Evolutionary conservation across 2,113 vertebrate species (phyloP), one percentile per base, ranked within the genome.

Genomic region (Camarhynchus parvulus): DNA sequence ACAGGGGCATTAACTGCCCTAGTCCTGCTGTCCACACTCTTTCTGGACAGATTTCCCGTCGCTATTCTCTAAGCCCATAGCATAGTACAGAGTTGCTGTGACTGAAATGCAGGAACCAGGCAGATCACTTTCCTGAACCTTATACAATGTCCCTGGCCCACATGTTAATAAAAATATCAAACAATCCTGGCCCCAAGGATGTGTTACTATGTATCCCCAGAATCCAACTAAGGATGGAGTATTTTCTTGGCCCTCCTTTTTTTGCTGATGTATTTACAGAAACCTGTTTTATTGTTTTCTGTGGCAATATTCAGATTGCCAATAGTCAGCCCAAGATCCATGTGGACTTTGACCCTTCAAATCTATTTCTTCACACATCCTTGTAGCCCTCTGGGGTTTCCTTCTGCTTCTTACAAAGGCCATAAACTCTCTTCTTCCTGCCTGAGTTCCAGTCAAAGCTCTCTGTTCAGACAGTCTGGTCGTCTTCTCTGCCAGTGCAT

Each of bases 41-140:
- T 31, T 83, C 47, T 62, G 41, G 24, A 30, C 13, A 70, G 15
- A 33, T 49, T 63, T 87, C 41, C 24, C 30, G 3, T 25, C 13
- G 30, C 11, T 55, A 28, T n/a, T 79, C 8, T 15, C 11, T n/a
- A 30, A 24, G 30, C 24, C 13, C 1, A 0, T 30, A 12, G 30
- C n/a, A 20, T 2, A n/a, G 5, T 0, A 2, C 15, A 6, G 53
- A 44, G 7, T 25, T 70, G 15, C 4, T 61, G 24, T 18, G 15
- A 63, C 24, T 10, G 19, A 70, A 79, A 13, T 39, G 24, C 47
- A 70, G n/a, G 23, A 62, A 46, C 15, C 4, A 0, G 2, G 7
- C 7, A 13, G 4, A 24, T 37, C 13, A 9, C 16, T 12, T 39
- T 70, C 24, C 39, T 55, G 55, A 47, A 55, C 11, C n/a, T 24